Evolutionary conservation across 2,113 vertebrate species (phyloP).

Genomic region (Mixornis gularis): DNA sequence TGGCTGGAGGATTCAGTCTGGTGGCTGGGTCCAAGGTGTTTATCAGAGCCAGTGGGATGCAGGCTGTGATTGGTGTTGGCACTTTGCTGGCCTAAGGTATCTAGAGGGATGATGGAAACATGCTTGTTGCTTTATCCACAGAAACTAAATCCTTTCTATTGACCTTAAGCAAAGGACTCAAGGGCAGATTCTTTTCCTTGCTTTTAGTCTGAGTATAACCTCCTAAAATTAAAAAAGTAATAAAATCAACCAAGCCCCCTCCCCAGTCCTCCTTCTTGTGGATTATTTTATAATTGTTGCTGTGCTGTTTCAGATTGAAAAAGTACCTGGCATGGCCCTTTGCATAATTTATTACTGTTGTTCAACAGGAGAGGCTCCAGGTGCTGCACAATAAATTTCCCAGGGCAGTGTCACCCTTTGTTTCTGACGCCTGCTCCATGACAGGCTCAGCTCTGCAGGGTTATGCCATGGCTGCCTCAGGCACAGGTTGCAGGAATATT

Average conservation of each 20-base stretch:
- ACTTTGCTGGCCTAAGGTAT: not conserved
- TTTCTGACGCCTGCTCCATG: not conserved
- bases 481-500: not conserved
- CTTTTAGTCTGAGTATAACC: not conserved
- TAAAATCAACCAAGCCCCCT: not conserved
- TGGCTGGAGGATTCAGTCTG: not conserved
- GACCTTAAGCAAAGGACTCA: not conserved
- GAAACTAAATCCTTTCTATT: not conserved
- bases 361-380: not conserved
- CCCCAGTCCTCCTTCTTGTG: not conserved
- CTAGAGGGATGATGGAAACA: not conserved
- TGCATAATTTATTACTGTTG: not conserved
- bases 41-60: not conserved
- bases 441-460: accelerated
- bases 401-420: not conserved
- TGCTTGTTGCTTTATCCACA: conserved; percentile 11
- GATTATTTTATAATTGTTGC: not conserved
- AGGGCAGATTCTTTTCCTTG: not conserved
- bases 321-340: not conserved
- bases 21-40: not conserved
- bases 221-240: not conserved
- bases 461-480: accelerated
- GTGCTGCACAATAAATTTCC: not conserved
- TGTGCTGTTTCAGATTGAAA: not conserved
- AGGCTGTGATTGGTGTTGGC: not conserved